Base-by-base conservation (phyloP, 1,140 invertebrate species). In the Leptopilina clavipes region DNA sequence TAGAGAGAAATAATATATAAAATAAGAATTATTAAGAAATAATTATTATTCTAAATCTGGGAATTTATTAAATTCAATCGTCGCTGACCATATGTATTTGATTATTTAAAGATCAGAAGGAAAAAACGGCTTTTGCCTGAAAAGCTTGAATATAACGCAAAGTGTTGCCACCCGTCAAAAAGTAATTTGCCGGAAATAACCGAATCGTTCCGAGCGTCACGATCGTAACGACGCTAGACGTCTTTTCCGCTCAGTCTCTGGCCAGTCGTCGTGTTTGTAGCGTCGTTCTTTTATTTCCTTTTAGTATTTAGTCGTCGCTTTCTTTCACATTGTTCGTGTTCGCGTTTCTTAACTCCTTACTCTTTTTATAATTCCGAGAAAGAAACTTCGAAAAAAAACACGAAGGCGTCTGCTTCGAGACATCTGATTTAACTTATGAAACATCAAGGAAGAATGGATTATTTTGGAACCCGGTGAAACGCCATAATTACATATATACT, bases 241-340 rank as follows among this genome's bases (percentile, higher is more conserved):
- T 81, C 80, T 72, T 72, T 43, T 14, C 25, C 74, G 25, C 75
- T 81, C 82, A 90, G 89, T 90, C 85, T 87, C 79, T 86, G 88
- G 85, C 84, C 83, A 87, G 88, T 86, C 88, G 86, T 87, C 89
- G 86, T 85, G 86, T 85, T 84, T 84, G 80, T 85, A 81, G 85
- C 83, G 85, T 87, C 77, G 81, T 89, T 89, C 83, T 87, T 89
- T 90, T 87, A 81, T 89, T 90, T 90, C 84, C 83, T 87, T 88
- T 85, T 90, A 88, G 88, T 89, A 75, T 86, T 88, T 88, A 87
- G 86, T 82, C 72, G 72, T 82, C 75, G 75, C 79, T 83, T 81
- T 82, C 81, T 88, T 85, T 86, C 59, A 31, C 77, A 86, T 86
- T 86, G 84, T 77, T 83, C 77, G 76, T 76, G 80, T 85, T 79